Evolutionary conservation across 2,797 vertebrate species (phyloP).

Genomic region (Protonibea diacanthus): DNA sequence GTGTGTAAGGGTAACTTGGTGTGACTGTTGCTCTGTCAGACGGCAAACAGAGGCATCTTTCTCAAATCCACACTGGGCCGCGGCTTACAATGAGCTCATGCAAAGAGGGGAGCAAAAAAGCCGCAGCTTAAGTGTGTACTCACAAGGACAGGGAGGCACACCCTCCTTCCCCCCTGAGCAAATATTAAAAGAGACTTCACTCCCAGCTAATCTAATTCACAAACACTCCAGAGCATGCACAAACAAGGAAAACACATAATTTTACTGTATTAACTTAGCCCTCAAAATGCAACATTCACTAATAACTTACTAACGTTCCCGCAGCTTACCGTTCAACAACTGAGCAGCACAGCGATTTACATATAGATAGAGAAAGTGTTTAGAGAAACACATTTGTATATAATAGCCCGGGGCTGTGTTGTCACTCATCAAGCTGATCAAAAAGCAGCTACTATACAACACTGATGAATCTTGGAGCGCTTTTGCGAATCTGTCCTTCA

Average conservation of each 20-base stretch:
- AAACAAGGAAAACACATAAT: conserved; percentile 48
- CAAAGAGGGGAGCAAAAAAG: conserved; percentile 68
- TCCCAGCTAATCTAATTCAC: conserved; percentile 75
- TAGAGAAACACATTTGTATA: conserved; percentile 74
- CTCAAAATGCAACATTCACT: conserved; percentile 53
- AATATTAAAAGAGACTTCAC: conserved; percentile 80
- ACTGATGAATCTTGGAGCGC: conserved; percentile 72
- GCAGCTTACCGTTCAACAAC: conserved; percentile 23
- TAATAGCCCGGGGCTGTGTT: conserved; percentile 72
- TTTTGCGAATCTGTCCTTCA: conserved; percentile 81
- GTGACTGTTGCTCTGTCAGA: conserved; percentile 76
- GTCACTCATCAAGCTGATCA: conserved; percentile 84
- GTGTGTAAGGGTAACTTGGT: conserved; percentile 67
- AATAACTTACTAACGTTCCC: conserved; percentile 28
- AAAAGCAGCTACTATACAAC: conserved; percentile 74
- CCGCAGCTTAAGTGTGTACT: conserved; percentile 73
- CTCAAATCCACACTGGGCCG: conserved; percentile 77
- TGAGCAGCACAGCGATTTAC: conserved; percentile 63
- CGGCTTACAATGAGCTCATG: conserved; percentile 77
- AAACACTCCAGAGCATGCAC: conserved; percentile 61
- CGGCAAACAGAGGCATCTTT: conserved; percentile 81
- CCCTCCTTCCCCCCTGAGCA: conserved; percentile 69
- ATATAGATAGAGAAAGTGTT: conserved; percentile 71
- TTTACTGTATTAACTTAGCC: conserved; percentile 56
- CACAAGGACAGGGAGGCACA: conserved; percentile 74